Percentiles rank a stretch among this genome's conserved stretches.
Conservation (phyloP, 2,113 vertebrate genomes). For the Hypanus sabinus region DNA sequence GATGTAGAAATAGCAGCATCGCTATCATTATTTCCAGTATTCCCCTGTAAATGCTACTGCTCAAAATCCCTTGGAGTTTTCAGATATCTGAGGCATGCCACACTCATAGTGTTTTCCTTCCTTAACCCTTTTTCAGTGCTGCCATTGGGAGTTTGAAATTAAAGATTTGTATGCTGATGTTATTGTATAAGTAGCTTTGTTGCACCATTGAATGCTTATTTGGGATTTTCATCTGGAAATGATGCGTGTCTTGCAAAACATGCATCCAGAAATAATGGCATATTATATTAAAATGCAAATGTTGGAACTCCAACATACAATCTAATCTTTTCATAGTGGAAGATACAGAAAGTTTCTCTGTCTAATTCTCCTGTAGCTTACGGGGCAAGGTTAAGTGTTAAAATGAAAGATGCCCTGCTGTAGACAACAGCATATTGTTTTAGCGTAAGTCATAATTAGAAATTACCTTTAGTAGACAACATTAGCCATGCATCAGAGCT, state of each 20-base stretch:
- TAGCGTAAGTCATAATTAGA: no score
- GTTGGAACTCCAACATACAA: no score
- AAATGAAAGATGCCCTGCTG: no score
- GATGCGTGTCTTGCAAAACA: background rate
- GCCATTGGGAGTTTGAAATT: background rate
- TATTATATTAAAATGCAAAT: background rate
- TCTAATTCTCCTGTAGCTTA: background rate
- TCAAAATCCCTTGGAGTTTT: background rate
- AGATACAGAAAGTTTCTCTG: background rate
- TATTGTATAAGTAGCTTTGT: no score
- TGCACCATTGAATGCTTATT: background rate
- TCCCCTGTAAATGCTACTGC: background rate
- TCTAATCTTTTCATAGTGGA: background rate
- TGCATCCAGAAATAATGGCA: background rate
- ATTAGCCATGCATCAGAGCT: no score
- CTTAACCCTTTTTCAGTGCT: background rate
- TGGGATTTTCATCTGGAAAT: background rate
- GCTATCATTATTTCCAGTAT: background rate
- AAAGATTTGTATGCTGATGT: background rate
- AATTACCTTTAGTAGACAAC: no score
- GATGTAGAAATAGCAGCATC: background rate
- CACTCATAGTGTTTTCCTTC: background rate
- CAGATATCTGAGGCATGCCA: background rate
- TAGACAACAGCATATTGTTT: no score
- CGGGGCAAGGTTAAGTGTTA: background rate